A percentile compares a stretch with the other conserved stretches of the same genome.
phyloP scores from a whole-genome alignment of 2,888 invertebrate species.

The Schrankia costaestrigalis region DNA sequence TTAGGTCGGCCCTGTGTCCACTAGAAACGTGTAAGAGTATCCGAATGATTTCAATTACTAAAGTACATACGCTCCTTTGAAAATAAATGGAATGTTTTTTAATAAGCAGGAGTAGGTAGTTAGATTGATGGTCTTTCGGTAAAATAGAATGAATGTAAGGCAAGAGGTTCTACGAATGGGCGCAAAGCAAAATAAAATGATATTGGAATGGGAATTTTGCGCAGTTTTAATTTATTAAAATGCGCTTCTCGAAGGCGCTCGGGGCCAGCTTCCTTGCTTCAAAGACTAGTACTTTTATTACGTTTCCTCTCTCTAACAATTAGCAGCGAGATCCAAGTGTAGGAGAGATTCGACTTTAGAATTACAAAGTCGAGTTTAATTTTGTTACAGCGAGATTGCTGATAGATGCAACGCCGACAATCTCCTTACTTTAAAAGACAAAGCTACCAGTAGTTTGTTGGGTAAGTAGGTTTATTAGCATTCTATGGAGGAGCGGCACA shows the following conservation, averaged over 20 bases:
- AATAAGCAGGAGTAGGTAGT: conserved; percentile 43
- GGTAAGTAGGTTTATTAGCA: conserved; percentile 65
- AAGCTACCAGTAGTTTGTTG: conserved; percentile 59
- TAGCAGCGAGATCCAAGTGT: conserved; percentile 64
- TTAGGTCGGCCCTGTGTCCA: conserved; percentile 25
- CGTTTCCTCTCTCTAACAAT: conserved; percentile 74
- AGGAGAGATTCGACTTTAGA: conserved; percentile 59
- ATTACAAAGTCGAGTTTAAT: conserved; percentile 67
- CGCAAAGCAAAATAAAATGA: conserved; percentile 64
- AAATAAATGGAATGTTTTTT: conserved; percentile 41
- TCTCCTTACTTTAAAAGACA: conserved; percentile 54
- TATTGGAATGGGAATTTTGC: conserved; percentile 74
- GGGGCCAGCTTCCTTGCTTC: conserved; percentile 65
- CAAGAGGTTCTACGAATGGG: conserved; percentile 44
- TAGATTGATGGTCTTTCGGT: conserved; percentile 52
- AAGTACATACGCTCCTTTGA: conserved; percentile 28
- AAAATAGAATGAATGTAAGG: conserved; percentile 59
- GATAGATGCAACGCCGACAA: conserved; percentile 63
- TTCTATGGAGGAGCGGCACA: conserved; percentile 44
- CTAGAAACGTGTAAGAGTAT: conserved; percentile 31
- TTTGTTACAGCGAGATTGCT: conserved; percentile 63
- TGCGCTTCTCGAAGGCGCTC: conserved; percentile 60
- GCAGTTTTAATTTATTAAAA: conserved; percentile 80
- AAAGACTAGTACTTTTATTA: conserved; percentile 76
- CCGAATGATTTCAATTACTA: conserved; percentile 35